Base-by-base conservation (phyloP, 1,140 invertebrate species). In the Bombus superbus region DNA sequence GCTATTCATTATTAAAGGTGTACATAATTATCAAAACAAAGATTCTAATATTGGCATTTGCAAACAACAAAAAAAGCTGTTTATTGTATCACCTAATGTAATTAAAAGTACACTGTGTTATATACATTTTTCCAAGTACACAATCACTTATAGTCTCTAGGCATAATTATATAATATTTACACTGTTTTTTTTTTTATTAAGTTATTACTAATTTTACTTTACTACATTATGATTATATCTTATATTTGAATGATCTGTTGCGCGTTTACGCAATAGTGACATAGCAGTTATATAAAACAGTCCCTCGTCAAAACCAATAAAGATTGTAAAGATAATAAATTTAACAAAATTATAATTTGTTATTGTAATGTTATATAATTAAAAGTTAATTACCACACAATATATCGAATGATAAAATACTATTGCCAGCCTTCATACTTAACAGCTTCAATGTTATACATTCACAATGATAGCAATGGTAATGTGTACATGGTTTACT, bases 111-210 rank as follows among this genome's bases (percentile, higher is more conserved):
- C 94, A 95, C 94, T 95, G 94, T 94, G 92, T 94, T 95, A 95
- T 95, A 95, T 95, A 95, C 94, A 95, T 93, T 94, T 94, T 93
- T 95, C 92, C 93, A 95, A 95, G 94, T 95, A 95, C 94, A 95
- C 94, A 90, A 88, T 94, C 90, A 89, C 93, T 95, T 95, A 95
- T 88, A 88, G 93, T 94, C 92, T 91, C 93, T 95, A 95, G 93
- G 94, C 93, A 90, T 93, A 95, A 94, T 94, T 93, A 92, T 91
- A 84, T 94, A 92, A 88, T 92, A 92, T 93, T 92, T 94, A 93
- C 92, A 91, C 76, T 90, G 89, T 74, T 88, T 73, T 62, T 28
- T 59, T 90, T 89, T 92, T 93, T 92, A 91, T 94, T 94, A 93
- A 91, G 86, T 93, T 93, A 93, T 91, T 92, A 87, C 86, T 94